A percentile compares a stretch with the other conserved stretches of the same genome.
These are phyloP conservation scores for Butorides virescens DNA, from an alignment of 2,113 vertebrate species.

Conservation along the genomic window DNA sequence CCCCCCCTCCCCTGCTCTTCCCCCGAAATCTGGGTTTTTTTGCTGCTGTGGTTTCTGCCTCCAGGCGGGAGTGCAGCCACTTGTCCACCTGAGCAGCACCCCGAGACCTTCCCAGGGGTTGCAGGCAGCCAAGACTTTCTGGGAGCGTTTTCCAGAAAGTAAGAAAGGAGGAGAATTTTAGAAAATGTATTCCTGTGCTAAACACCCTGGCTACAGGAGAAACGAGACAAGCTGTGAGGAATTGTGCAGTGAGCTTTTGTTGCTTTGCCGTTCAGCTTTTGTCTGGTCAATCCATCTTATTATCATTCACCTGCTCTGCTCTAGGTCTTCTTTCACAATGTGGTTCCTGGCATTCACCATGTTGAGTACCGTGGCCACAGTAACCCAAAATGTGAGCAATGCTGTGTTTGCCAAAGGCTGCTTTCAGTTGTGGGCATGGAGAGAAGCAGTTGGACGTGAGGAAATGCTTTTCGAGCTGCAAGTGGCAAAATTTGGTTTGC, in stretches of 20 bases:
- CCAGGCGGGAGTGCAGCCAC: not conserved
- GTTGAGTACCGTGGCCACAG: not conserved
- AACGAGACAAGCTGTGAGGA: not conserved
- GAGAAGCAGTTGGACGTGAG: not conserved
- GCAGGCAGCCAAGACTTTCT: slow-evolving; percentile 1
- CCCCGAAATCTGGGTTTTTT: slow-evolving; percentile 5
- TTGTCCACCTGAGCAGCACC: slow-evolving; percentile 24
- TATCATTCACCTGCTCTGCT: not conserved
- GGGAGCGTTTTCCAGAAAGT: slow-evolving; percentile 25
- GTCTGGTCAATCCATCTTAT: not conserved
- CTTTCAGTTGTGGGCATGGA: not conserved
- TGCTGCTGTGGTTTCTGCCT: slow-evolving; percentile 41
- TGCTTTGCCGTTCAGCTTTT: not conserved
- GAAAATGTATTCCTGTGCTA: not conserved
- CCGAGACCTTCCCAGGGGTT: not conserved
- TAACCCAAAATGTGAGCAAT: not conserved
- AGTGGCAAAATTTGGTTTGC: not conserved
- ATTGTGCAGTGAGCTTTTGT: not conserved
- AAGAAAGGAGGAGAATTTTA: not conserved
- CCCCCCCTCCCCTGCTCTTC: not conserved
- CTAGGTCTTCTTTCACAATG: not conserved
- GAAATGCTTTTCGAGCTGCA: not conserved
- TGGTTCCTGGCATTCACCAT: not conserved
- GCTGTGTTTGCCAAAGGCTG: not conserved
- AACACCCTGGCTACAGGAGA: not conserved